Conservation (phyloP, 1,140 invertebrate species). For the Diabrotica undecimpunctata region DNA sequence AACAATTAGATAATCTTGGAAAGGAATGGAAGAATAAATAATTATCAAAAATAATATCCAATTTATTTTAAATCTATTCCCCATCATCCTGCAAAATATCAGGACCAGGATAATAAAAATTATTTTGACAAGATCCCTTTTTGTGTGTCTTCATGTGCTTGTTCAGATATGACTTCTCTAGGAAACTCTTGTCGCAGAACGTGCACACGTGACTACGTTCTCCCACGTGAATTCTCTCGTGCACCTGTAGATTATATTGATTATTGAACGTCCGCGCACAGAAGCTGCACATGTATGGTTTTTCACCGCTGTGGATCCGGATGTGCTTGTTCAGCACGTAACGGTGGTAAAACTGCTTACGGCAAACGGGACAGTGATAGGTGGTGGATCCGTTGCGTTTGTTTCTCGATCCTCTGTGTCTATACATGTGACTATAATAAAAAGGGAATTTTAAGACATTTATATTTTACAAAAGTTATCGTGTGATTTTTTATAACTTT, state of each 20-base stretch:
- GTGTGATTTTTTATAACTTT: no score
- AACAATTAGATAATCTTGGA: no score
- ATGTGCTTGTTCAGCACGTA: conserved; percentile 37
- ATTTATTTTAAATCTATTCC: no score
- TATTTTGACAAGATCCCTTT: not conserved
- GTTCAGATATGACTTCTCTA: conserved; percentile 33
- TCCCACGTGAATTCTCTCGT: conserved; percentile 33
- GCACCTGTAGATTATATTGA: conserved; percentile 33
- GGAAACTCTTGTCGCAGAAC: conserved; percentile 29
- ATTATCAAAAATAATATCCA: no score
- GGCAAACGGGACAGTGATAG: no score
- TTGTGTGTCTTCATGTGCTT: conserved; percentile 32
- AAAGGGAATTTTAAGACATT: no score
- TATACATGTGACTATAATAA: conserved; percentile 57
- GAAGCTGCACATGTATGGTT: conserved; percentile 61
- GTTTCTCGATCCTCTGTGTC: conserved; percentile 49
- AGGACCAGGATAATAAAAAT: no score
- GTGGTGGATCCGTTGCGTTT: no score
- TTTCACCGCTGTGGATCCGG: conserved; percentile 58
- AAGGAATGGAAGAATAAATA: no score
- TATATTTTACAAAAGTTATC: no score
- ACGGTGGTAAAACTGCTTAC: no score
- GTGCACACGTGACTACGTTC: conserved; percentile 30
- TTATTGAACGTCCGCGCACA: conserved; percentile 54
- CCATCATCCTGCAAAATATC: no score